These are phyloP conservation scores for Zeus faber DNA, from an alignment of 2,113 vertebrate genomes.

Conservation along the genomic window DNA sequence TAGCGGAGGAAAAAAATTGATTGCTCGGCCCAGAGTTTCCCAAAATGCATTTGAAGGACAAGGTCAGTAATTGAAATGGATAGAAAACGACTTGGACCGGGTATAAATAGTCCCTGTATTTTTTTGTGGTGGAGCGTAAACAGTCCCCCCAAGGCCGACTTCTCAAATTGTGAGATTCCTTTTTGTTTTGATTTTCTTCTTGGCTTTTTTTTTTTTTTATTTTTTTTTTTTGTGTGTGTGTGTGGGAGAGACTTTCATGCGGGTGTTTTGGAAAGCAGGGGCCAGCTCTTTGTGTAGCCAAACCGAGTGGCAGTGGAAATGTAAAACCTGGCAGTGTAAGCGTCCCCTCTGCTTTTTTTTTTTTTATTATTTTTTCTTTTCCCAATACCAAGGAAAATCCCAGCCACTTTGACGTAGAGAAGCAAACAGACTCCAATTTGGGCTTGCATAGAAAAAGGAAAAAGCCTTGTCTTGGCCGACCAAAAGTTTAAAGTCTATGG, in stretches of 20 bases:
- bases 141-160: slow-evolving; percentile 13
- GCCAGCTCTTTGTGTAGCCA: too few relatives aligned
- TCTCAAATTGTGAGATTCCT: slow-evolving; percentile 37
- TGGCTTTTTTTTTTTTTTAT: too few relatives aligned
- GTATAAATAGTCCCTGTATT: slow-evolving; percentile 23
- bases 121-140: slow-evolving; percentile 40
- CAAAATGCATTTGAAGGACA: slow-evolving; percentile 15
- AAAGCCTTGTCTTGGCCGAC: slow-evolving; percentile 15
- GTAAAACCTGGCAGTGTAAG: slow-evolving; percentile 29
- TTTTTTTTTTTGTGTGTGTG: slow-evolving; percentile 21
- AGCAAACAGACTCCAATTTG: not conserved
- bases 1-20: slow-evolving; percentile 4
- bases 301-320: slow-evolving; percentile 30
- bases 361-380: too few relatives aligned
- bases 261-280: too few relatives aligned
- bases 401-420: slow-evolving; percentile 9
- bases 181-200: too few relatives aligned
- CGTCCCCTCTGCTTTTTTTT: slow-evolving; percentile 9
- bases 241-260: too few relatives aligned
- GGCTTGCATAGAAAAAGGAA: slow-evolving; percentile 10
- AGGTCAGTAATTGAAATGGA: too few relatives aligned
- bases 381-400: slow-evolving; percentile 23
- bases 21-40: slow-evolving; percentile 16
- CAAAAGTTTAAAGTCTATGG: slow-evolving; percentile 13
- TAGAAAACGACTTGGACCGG: slow-evolving; percentile 29